Evolutionary conservation across 2,797 vertebrate genomes (phyloP), one percentile per base, ranked within the genome.

Genomic region (Amblyopsis hoosieri): DNA sequence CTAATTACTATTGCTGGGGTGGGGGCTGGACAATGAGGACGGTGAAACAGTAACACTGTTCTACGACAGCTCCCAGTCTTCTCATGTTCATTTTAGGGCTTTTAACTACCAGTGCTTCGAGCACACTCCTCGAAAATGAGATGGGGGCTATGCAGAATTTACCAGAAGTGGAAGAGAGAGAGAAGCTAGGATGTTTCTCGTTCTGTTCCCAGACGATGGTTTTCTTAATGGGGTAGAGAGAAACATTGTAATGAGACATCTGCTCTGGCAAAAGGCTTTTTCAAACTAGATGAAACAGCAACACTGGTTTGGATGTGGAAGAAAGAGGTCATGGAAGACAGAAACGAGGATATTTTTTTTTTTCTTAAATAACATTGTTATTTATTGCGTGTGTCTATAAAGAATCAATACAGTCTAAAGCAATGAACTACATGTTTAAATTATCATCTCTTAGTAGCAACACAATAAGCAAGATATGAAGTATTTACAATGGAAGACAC

Each of bases 351-450:
- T 74, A 52, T 60, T 29, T 0, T 60, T 57, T 55, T 12, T 69
- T 93, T 93, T 95, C 92, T 98, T 97, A 98, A 99, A 99, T 97
- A 97, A 96, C 89, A 89, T 90, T 87, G 89, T 92, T 91, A 82
- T 92, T 98, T 99, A 97, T 97, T 99, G 95, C 96, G 95, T 97
- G 95, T 97, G 94, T 95, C 96, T 97, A 95, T 95, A 94, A 95
- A 96, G 93, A 92, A 95, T 96, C 94, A 94, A 93, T 94, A 94
- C 94, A 97, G 91, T 95, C 94, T 95, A 95, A 94, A 95, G 96
- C 95, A 94, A 95, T 89, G 88, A 90, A 91, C 94, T 95, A 95
- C 71, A 89, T 88, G 71, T 91, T 96, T 94, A 94, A 94, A 93
- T 94, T 91, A 94, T 91, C 87, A 88, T 91, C 67, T 92, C 93